These are phyloP conservation scores for Haemorhous mexicanus DNA, from an alignment of 2,113 vertebrate species.

Conservation along the genomic window DNA sequence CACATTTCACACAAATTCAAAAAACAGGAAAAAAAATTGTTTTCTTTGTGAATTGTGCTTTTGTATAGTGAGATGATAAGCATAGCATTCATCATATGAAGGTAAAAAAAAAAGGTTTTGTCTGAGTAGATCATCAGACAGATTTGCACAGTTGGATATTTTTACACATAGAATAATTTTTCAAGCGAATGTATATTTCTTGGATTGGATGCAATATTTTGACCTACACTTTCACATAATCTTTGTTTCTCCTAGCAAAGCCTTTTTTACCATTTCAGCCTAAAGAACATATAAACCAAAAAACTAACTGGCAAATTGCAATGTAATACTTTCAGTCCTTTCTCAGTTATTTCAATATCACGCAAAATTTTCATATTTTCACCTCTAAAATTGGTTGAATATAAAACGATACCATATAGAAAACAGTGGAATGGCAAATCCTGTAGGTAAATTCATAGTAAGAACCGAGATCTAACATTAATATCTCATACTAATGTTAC, in stretches of 20 bases:
- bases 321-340: not conserved
- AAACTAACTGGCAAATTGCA: not conserved
- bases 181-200: not conserved
- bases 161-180: not conserved
- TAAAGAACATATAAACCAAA: not conserved
- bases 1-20: not conserved
- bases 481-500: not conserved
- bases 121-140: not conserved
- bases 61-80: not conserved
- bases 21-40: not conserved
- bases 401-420: not conserved
- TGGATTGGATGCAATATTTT: not conserved
- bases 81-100: not conserved
- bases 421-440: not conserved
- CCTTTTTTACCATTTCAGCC: not conserved
- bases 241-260: not conserved
- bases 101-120: not conserved
- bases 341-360: not conserved
- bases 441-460: not conserved
- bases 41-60: not conserved
- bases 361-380: not conserved
- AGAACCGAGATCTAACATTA: not conserved
- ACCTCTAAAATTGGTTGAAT: not conserved
- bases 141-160: not conserved
- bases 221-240: not conserved